Conservation (phyloP, 2,113 vertebrate genomes). For the Acanthisitta chloris region DNA sequence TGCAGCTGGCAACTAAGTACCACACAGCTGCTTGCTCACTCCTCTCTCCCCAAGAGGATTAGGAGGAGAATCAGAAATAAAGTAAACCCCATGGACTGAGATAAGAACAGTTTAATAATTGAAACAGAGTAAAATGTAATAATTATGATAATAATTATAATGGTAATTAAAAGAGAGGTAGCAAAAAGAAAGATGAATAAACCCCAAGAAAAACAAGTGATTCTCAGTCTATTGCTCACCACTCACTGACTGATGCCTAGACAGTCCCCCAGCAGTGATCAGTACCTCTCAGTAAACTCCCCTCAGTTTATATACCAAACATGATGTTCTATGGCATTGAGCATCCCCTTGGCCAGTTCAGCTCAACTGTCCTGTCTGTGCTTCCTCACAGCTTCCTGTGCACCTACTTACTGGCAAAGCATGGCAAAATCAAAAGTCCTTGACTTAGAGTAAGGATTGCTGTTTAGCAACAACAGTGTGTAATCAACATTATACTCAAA, state of each 20-base stretch:
- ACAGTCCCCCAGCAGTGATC: neutral
- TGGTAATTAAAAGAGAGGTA: neutral
- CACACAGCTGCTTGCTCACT: neutral
- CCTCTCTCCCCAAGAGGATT: accelerated
- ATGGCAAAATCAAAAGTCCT: neutral
- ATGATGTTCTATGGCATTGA: neutral
- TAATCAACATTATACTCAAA: neutral
- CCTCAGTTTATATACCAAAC: neutral
- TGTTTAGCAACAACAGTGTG: neutral
- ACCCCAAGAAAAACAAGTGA: neutral
- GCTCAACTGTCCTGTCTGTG: neutral
- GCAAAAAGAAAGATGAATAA: neutral
- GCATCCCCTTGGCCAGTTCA: neutral
- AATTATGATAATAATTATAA: neutral
- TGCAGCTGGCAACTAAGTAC: neutral
- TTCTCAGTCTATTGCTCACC: neutral
- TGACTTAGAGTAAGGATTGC: neutral
- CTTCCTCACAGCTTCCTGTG: neutral
- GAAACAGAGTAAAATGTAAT: neutral
- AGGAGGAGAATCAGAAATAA: neutral
- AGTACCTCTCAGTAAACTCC: neutral
- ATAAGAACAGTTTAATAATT: neutral
- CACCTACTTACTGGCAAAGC: neutral
- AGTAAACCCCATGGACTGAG: neutral
- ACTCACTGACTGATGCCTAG: neutral